Base-by-base conservation (phyloP, 2,797 vertebrate species). In the Acridotheres tristis region DNA sequence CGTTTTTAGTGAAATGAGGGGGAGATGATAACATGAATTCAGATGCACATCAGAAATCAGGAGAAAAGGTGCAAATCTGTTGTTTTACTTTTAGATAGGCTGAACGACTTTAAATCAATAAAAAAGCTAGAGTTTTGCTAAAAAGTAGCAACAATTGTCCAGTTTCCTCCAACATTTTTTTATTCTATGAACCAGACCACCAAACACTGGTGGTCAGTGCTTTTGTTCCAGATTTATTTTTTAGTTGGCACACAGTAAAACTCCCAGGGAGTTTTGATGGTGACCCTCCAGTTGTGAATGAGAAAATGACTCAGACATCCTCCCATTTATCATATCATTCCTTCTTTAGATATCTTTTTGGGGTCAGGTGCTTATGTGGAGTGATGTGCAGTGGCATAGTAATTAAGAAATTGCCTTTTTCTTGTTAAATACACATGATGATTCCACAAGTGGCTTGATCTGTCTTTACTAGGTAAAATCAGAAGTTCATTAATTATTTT, bases 281-380 rank as follows among this genome's bases (percentile, higher is more conserved):
- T 82, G 29, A 36, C 4, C 7, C 8, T 78, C 25, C 9, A 45
- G 38, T 45, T 57, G 26, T 19, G 8, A 82, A 36, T 38, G 29
- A 63, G 26, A 45, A 90, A 93, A 55, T 34, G 48, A 23, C 57
- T 83, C 48, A 45, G 11, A 54, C 0, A 0, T 59, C 25, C 73
- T 77, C 26, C n/a, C 7, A 25, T 73, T 65, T 86, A 21, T 62
- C 26, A 15, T 48, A 13, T 14, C 4, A 18, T 73, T 90, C 9
- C 27, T 84, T 59, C 38, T 75, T 26, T 72, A 58, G 29, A 11
- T 51, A 19, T 59, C n/a, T 91, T 90, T 79, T 38, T 3, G 13
- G 7, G 15, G 9, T 68, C 1, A 6, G 1, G 2, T 8, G 23
- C 32, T 6, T 25, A 25, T 19, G 13, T 11, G 3, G 15, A 30